Evolutionary conservation across 2,888 invertebrate species (phyloP), one percentile per base, ranked within the genome.

Genomic region (Oscheius sp.): DNA sequence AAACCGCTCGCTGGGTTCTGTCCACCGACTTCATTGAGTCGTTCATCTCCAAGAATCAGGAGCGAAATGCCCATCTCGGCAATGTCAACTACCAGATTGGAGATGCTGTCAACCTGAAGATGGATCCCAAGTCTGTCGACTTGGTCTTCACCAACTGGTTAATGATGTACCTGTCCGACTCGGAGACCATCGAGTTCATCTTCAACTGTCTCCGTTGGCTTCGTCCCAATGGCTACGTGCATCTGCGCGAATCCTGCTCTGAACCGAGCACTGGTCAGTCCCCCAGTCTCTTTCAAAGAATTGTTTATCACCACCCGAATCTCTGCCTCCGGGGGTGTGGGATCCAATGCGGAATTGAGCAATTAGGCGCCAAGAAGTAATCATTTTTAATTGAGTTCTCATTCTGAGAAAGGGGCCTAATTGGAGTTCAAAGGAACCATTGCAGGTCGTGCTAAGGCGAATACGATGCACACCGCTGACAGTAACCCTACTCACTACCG

Each of bases 131-230:
- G 63, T 86, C 91, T 77, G 89, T 89, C 72, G 92, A 92, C 82
- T 79, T 92, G 66, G 90, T 92, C 32, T 92, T 92, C 88, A 91
- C 91, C 80, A 92, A 92, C 86, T 92, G 92, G 92, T 89, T 92
- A 65, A 89, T 92, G 79, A 92, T 92, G 92, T 92, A 92, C 85
- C 84, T 92, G 74, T 89, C 88, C 35, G 91, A 92, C 79, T 86
- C 88, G 32, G 92, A 92, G 83, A 80, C 80, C 2, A 86, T 89
- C 51, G 84, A 88, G 13, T 89, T 92, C 53, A 86, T 91, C 60
- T 75, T 85, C 51, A 90, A 90, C 78, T 89, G 90, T 76, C 86
- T 92, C 42, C 78, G 85, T 48, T 92, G 92, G 92, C 87, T 92
- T 48, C 89, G 89, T 68, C 90, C 90, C 13, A 90, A 89, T 29